Percentiles rank a stretch among this genome's conserved stretches.
These are phyloP conservation scores for Drosophila bunnanda DNA, from an alignment of 2,888 invertebrate genomes.

Conservation along the genomic window DNA sequence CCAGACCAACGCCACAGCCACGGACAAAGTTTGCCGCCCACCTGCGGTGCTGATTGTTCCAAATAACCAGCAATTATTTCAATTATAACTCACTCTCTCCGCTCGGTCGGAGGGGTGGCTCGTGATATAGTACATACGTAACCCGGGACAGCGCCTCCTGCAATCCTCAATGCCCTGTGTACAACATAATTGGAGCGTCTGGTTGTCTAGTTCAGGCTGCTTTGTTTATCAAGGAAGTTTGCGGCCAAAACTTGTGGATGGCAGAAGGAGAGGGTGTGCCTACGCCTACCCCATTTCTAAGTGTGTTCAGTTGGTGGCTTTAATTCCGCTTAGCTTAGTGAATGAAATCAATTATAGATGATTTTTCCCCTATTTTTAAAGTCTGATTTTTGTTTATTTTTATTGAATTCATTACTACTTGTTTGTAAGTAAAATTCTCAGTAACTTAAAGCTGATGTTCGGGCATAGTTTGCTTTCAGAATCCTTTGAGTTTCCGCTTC, in stretches of 20 bases:
- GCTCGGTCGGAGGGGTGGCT: conserved; percentile 5
- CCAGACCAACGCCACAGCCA: conserved; percentile 19
- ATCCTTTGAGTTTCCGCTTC: neutral
- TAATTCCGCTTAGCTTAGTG: neutral
- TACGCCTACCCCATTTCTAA: neutral
- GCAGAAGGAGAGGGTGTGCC: neutral
- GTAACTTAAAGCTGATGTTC: neutral
- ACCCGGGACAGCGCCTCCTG: conserved; percentile 1
- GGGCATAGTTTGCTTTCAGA: no score
- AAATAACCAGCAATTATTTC: conserved; percentile 51
- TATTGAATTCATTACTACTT: neutral
- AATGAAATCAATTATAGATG: neutral
- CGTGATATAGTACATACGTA: conserved; percentile 7
- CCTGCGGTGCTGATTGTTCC: conserved; percentile 47
- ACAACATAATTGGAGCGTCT: conserved; percentile 35
- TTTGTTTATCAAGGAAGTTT: conserved; percentile 24
- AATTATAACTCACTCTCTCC: conserved; percentile 31
- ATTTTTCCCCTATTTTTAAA: neutral
- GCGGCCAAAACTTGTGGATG: neutral
- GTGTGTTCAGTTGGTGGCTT: neutral
- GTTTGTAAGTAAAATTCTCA: neutral
- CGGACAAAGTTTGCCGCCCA: conserved; percentile 33
- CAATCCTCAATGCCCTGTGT: conserved; percentile 23
- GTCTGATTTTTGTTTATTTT: no score
- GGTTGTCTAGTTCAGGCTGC: conserved; percentile 26